Percentiles rank a stretch among this genome's conserved stretches.
Conservation (phyloP, 2,888 invertebrate genomes). For the Sminthurides aquaticus region DNA sequence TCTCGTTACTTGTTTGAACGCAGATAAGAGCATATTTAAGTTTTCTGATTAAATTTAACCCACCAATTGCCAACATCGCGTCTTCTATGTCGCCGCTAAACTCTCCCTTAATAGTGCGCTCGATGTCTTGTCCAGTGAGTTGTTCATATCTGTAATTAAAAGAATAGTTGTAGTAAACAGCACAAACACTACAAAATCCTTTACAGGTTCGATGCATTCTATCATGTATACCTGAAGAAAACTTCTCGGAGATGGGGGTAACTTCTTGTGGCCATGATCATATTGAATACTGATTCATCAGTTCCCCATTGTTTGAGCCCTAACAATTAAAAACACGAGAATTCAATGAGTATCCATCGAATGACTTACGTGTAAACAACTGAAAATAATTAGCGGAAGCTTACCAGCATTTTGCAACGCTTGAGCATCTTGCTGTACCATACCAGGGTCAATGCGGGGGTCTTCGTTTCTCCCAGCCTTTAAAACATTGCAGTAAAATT, state of each 20-base stretch:
- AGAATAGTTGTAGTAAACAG: background rate
- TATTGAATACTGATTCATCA: conserved; percentile 78
- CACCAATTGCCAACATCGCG: conserved; percentile 75
- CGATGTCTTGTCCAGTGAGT: conserved; percentile 48
- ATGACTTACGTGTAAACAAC: no score
- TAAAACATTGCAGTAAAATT: conserved; percentile 13
- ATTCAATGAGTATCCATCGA: no score
- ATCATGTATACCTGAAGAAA: conserved; percentile 68
- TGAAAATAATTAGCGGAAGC: no score
- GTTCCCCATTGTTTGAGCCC: conserved; percentile 71
- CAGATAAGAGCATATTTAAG: no score
- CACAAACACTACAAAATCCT: conserved; percentile 48
- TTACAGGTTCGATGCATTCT: background rate
- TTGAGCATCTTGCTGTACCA: conserved; percentile 74
- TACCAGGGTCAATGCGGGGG: conserved; percentile 60
- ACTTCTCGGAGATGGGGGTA: conserved; percentile 78
- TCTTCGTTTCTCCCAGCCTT: conserved; percentile 74
- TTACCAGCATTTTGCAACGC: conserved; percentile 67
- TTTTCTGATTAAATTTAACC: no score
- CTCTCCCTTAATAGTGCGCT: conserved; percentile 70
- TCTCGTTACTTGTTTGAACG: no score
- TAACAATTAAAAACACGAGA: conserved; percentile 40
- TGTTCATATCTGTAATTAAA: conserved; percentile 8
- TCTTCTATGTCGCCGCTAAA: conserved; percentile 79
- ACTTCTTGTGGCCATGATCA: conserved; percentile 73